Evolutionary conservation across 2,888 invertebrate species (phyloP), one percentile per base, ranked within the genome.

Genomic region (Euplagia quadripunctaria): DNA sequence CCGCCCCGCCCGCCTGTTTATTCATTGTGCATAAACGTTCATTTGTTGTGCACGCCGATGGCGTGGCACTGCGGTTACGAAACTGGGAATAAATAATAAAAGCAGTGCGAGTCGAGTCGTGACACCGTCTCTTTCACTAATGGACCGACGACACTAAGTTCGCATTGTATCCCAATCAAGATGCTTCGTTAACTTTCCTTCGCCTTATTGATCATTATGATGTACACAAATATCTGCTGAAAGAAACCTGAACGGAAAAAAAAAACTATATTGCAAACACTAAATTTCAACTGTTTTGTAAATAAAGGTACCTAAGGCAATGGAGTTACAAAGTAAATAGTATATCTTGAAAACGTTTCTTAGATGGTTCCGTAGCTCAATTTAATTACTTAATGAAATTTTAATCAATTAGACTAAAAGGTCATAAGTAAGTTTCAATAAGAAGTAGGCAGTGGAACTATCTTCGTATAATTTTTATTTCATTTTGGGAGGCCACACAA

Each of bases 71-170:
- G 89, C 85, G 86, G 89, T 89, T 90, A 90, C 86, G 87, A 89
- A 90, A 91, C 91, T 89, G 87, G 88, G 89, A 90, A 94, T 94
- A 94, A 95, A 94, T 94, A 95, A 94, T 94, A 94, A 91, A 91
- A 92, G 85, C 89, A 91, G 88, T 87, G 90, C 90, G 87, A 89
- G 90, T 83, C 83, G 88, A 94, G 90, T 95, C 95, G 95, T 95
- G 95, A 95, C 94, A 94, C 91, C 89, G 91, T 91, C 92, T 92
- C 93, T 92, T 91, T 92, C 93, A 89, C 93, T 95, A 95, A 95
- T 95, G 95, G 94, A 94, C 89, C 88, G 82, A 85, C 89, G 90
- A 87, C 87, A 89, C 90, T 90, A 89, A 89, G 91, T 91, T 89
- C 88, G 93, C 90, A 92, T 89, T 91, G 93, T 87, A 86, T 85